Percentiles rank a stretch among this genome's conserved stretches.
phyloP scores from a whole-genome alignment of 2,888 invertebrate species.

The Spodoptera littoralis region DNA sequence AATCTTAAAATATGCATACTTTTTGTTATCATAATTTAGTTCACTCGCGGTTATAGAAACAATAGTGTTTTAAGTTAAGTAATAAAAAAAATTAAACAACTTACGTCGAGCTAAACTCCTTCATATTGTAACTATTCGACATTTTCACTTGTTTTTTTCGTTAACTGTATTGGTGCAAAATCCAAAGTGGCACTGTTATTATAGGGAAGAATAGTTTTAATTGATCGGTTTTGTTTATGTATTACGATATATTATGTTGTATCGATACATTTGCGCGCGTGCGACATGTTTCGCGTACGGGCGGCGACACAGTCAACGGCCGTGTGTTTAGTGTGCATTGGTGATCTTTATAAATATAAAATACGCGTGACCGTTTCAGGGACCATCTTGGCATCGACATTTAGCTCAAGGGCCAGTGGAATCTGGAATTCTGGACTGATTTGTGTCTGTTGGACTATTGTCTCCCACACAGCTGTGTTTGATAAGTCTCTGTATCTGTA shows the following conservation, averaged over 20 bases:
- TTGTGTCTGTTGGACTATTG: constrained; percentile 3
- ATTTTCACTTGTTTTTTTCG: constrained; percentile 67
- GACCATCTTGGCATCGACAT: constrained; percentile 58
- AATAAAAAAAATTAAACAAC: constrained; percentile 58
- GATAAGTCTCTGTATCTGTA: background rate
- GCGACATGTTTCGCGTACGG: constrained; percentile 70
- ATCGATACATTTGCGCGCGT: constrained; percentile 63
- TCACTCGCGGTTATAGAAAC: constrained; percentile 5
- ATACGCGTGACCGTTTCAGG: constrained; percentile 58
- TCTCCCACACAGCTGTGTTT: background rate
- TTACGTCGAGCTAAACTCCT: constrained; percentile 86
- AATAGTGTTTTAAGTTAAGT: background rate
- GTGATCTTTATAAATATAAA: constrained; percentile 70
- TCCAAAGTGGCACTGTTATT: constrained; percentile 47
- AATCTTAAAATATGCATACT: constrained; percentile 1
- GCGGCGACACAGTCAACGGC: constrained; percentile 69
- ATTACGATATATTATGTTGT: constrained; percentile 56
- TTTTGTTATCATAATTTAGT: background rate
- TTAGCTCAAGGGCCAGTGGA: constrained; percentile 57
- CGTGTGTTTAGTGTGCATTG: constrained; percentile 58
- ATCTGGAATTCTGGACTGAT: constrained; percentile 35
- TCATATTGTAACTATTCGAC: constrained; percentile 84
- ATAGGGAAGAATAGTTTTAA: constrained; percentile 12
- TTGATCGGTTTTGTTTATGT: constrained; percentile 56
- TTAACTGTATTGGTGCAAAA: constrained; percentile 21